Base-by-base conservation (phyloP, 2,113 vertebrate genomes). In the Eretmodus cyanostictus region DNA sequence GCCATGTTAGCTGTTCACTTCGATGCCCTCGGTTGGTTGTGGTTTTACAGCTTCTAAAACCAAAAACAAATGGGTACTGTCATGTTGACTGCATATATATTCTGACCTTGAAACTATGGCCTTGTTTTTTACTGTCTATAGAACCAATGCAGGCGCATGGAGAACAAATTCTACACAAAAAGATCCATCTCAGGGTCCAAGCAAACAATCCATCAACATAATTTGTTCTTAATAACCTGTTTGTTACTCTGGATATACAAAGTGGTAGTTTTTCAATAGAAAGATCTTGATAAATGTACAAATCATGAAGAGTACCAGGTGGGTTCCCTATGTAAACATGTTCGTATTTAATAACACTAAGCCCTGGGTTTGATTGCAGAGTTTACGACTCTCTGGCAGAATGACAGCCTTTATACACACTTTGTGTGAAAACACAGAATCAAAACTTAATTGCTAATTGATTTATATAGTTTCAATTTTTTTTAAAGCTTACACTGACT, bases 271-370 rank as follows among this genome's bases (percentile, higher is more conserved):
- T 29, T 76, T 76, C 40, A 76, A 19, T 17, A 47, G 9, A 29
- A 76, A 47, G 2, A 17, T 3, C 14, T 47, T 76, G 22, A 29
- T 47, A 47, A 76, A 76, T 76, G 68, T 76, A 27, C 68, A 73
- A 73, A 47, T 29, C 16, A 49, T 2, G 36, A 27, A 47, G 24
- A 78, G 45, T 51, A 19, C 45, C 29, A 78, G 24, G 16, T 11
- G 6, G 6, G 4, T 47, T n/a, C 16, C 16, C 0, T n/a, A n/a
- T 61, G 73, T 9, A 19, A 78, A 12, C 45, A 0, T n/a, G 45
- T 51, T 51, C 3, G 0, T 51, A 34, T 27, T 76, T 76, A 76
- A 12, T 19, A 31, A 78, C 16, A 49, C 5, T 0, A 49, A 78
- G 27, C 45, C 29, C 10, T 78, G 73, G 17, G 27, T 45, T 34